These are phyloP conservation scores for Homarus americanus DNA, from an alignment of 1,140 invertebrate species.

Conservation along the genomic window DNA sequence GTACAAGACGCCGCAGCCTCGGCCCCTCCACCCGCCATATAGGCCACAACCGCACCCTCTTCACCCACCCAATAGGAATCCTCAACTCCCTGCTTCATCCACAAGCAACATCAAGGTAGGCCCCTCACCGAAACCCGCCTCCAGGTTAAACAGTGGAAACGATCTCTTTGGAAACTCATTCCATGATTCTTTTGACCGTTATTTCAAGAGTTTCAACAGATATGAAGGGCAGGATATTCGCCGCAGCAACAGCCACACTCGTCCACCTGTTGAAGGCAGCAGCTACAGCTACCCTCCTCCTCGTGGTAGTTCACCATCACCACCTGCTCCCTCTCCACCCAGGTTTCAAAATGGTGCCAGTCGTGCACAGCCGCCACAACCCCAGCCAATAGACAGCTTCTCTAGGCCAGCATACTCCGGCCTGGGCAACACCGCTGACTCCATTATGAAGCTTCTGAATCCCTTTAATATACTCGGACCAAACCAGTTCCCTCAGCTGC, in stretches of 20 bases:
- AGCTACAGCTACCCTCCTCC: not conserved
- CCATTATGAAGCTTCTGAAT: conserved; percentile 12
- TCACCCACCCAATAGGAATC: not conserved
- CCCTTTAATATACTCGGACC: conserved; percentile 41
- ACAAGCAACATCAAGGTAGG: too few species aligned
- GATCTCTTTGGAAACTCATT: conserved; percentile 14
- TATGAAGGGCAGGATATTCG: not conserved
- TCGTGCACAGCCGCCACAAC: not conserved
- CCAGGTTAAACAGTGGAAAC: not conserved
- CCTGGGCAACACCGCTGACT: not conserved
- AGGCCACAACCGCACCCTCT: not conserved
- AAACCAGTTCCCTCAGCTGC: conserved; percentile 37
- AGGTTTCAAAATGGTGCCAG: not conserved
- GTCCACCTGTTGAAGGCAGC: not conserved
- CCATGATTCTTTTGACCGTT: conserved; percentile 39
- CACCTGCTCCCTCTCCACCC: not conserved
- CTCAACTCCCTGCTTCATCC: not conserved
- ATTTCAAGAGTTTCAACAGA: conserved; percentile 36
- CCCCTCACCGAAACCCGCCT: not conserved
- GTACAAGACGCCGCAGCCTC: conserved; percentile 14
- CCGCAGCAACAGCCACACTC: not conserved
- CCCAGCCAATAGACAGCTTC: not conserved
- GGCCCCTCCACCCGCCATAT: not conserved
- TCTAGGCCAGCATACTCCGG: not conserved
- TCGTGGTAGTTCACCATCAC: not conserved